Conservation (phyloP, 92 coral and sea anemone species). For the Galaxea fascicularis region DNA sequence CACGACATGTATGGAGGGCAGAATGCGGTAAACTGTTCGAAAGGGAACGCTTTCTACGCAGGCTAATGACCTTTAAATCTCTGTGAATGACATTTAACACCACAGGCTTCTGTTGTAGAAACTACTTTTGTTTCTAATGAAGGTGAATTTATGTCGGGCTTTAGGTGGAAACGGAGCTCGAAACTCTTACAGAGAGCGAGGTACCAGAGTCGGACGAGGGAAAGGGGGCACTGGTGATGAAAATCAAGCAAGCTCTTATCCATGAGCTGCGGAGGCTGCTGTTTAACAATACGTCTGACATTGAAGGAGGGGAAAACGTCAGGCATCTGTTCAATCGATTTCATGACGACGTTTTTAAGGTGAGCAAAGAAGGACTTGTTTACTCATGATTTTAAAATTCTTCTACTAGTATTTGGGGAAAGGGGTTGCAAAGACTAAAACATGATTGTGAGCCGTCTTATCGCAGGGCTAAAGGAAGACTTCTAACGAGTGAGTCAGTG, state of each 20-base stretch:
- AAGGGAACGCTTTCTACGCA: too few species aligned
- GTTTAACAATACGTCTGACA: slow-evolving; percentile 72
- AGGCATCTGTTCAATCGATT: slow-evolving; percentile 57
- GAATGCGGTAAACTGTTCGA: too few species aligned
- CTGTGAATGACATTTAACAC: too few species aligned
- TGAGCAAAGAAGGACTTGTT: not conserved
- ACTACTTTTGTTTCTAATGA: too few species aligned
- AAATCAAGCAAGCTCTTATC: slow-evolving; percentile 60
- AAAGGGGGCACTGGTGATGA: slow-evolving; percentile 68
- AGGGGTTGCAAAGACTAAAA: too few species aligned
- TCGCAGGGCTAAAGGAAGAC: too few species aligned
- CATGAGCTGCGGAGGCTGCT: slow-evolving; percentile 53
- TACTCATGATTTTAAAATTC: too few species aligned
- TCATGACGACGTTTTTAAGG: slow-evolving; percentile 47
- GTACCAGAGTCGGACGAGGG: slow-evolving; percentile 69
- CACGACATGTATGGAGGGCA: too few species aligned
- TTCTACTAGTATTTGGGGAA: too few species aligned
- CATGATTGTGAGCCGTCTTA: too few species aligned
- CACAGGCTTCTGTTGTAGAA: not conserved
- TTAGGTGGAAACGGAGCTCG: slow-evolving; percentile 69
- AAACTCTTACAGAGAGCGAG: slow-evolving; percentile 50
- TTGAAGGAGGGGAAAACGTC: slow-evolving; percentile 75
- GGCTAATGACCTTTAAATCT: too few species aligned
- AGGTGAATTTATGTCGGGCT: not conserved
- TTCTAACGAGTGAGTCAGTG: too few species aligned